These are phyloP conservation scores for Drosophila sucinea DNA, from an alignment of 1,140 invertebrate genomes.

Conservation along the genomic window DNA sequence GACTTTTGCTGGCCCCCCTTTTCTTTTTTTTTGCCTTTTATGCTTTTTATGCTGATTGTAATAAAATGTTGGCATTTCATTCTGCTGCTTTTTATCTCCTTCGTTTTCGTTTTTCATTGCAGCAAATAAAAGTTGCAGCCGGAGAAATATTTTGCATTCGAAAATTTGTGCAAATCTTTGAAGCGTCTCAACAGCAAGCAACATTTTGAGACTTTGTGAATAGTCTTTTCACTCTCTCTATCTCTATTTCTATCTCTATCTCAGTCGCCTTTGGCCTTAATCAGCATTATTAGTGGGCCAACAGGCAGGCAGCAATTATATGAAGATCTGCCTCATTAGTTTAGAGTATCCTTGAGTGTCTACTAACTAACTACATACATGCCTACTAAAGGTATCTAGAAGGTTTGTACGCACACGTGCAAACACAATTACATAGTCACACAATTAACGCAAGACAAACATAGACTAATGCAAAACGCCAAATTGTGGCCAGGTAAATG, in stretches of 20 bases:
- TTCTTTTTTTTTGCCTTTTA: conserved; percentile 8
- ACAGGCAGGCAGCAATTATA: conserved; percentile 50
- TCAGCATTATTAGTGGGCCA: conserved; percentile 40
- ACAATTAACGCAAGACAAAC: conserved; percentile 77
- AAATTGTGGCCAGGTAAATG: conserved; percentile 70
- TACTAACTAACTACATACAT: conserved; percentile 16
- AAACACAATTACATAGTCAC: conserved; percentile 79
- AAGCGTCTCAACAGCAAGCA: not conserved
- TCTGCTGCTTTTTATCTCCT: conserved; percentile 21
- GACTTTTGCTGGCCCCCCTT: conserved; percentile 59
- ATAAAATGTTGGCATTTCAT: conserved; percentile 56
- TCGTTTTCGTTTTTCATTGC: conserved; percentile 59
- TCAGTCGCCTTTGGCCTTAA: conserved; percentile 13
- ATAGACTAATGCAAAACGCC: conserved; percentile 73
- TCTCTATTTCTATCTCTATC: too few species aligned
- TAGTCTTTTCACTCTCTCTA: not conserved
- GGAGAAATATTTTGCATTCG: conserved; percentile 21
- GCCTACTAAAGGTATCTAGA: conserved; percentile 1
- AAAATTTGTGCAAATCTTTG: not conserved
- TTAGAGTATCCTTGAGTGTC: conserved; percentile 51
- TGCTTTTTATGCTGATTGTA: conserved; percentile 65
- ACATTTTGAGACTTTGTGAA: not conserved
- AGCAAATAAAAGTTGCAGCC: conserved; percentile 30
- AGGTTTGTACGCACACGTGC: conserved; percentile 28
- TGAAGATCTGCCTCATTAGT: conserved; percentile 61